phyloP scores from a whole-genome alignment of 2,113 vertebrate species.

The Phoenicopterus ruber region DNA sequence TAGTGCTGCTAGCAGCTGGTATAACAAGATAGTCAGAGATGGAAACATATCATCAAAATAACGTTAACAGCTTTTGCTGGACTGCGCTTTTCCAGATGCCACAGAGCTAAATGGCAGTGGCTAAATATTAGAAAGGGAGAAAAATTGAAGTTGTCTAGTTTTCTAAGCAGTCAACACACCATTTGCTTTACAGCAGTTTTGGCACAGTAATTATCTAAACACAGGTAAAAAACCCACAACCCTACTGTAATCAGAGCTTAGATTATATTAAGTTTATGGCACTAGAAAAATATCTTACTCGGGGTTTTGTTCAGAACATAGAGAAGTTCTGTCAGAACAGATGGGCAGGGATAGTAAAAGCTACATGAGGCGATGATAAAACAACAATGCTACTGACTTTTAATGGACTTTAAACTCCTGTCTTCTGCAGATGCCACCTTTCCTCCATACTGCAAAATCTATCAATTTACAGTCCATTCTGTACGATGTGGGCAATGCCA shows the following conservation, averaged over 20 bases:
- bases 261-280: constrained; percentile 13
- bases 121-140: constrained; percentile 5
- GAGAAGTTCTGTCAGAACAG: constrained; percentile 31
- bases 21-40: neutral
- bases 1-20: constrained; percentile 17
- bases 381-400: neutral
- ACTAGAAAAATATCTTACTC: constrained; percentile 9
- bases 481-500: neutral
- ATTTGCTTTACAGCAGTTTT: constrained; percentile 23
- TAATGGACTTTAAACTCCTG: neutral
- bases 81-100: constrained; percentile 32
- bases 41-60: neutral
- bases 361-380: neutral
- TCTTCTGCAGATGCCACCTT: neutral
- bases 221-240: neutral
- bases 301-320: neutral
- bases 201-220: neutral
- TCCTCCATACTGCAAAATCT: neutral
- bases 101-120: neutral
- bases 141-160: neutral
- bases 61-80: neutral
- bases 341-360: constrained; percentile 28
- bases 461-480: neutral
- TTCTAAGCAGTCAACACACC: neutral
- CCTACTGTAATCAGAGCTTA: neutral